Percentiles rank a stretch among this genome's conserved stretches.
Conservation (phyloP, 2,888 invertebrate species). For the Cheilosia variabilis region DNA sequence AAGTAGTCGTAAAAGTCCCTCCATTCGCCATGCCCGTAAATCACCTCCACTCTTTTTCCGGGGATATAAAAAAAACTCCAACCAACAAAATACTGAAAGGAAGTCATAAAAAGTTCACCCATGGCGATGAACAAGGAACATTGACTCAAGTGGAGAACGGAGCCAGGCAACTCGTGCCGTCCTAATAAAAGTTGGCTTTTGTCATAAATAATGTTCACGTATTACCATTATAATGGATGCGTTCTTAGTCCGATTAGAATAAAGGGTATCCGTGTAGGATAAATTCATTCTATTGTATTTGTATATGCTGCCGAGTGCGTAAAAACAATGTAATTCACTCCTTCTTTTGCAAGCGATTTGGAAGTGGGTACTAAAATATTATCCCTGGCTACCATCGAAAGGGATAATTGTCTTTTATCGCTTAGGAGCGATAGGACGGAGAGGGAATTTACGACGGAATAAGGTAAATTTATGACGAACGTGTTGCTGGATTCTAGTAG, state of each 20-base stretch:
- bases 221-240: constrained; percentile 34
- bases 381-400: constrained; percentile 6
- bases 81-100: neutral
- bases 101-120: constrained; percentile 46
- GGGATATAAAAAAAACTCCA: neutral
- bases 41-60: constrained; percentile 25
- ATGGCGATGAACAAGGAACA: constrained; percentile 23
- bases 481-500: neutral
- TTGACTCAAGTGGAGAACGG: constrained; percentile 32
- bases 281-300: constrained; percentile 25
- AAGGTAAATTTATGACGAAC: constrained; percentile 13
- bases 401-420: constrained; percentile 62
- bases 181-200: constrained; percentile 46
- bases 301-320: neutral
- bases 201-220: constrained; percentile 59
- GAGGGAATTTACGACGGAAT: constrained; percentile 29
- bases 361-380: constrained; percentile 36
- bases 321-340: constrained; percentile 23
- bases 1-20: constrained; percentile 34
- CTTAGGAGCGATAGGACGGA: constrained; percentile 24
- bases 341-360: constrained; percentile 15
- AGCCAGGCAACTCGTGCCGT: neutral
- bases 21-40: constrained; percentile 39
- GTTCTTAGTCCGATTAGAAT: constrained; percentile 29
- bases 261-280: constrained; percentile 7